These are phyloP conservation scores for Hydroisotoma schaefferi DNA, from an alignment of 2,888 invertebrate genomes.

Conservation along the genomic window DNA sequence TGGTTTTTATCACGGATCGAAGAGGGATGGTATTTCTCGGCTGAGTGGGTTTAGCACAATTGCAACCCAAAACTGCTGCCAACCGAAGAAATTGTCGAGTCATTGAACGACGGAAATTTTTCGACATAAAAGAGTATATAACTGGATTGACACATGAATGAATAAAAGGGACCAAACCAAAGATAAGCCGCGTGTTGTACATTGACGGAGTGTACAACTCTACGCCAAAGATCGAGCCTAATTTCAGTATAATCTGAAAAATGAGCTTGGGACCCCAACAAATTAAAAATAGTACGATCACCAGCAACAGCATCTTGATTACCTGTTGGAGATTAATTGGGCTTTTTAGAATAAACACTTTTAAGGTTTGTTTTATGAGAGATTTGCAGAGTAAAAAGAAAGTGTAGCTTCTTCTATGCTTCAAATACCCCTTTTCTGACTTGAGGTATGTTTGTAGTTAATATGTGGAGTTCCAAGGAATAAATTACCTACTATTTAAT, in stretches of 20 bases:
- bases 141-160: constrained; percentile 53
- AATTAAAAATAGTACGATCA: constrained; percentile 55
- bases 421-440: too few species aligned
- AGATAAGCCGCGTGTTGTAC: constrained; percentile 51
- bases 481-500: too few species aligned
- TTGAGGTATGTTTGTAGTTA: too few species aligned
- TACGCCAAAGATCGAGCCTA: constrained; percentile 46
- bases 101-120: constrained; percentile 51
- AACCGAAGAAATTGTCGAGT: constrained; percentile 48
- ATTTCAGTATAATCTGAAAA: constrained; percentile 53
- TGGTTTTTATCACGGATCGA: constrained; percentile 34
- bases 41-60: constrained; percentile 30
- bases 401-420: too few species aligned
- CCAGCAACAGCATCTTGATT: constrained; percentile 57
- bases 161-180: constrained; percentile 52
- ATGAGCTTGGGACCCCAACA: constrained; percentile 57
- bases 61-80: constrained; percentile 41
- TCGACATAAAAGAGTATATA: constrained; percentile 53
- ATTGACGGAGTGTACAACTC: constrained; percentile 49
- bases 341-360: not conserved
- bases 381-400: too few species aligned
- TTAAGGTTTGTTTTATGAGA: too few species aligned
- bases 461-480: too few species aligned
- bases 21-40: constrained; percentile 39
- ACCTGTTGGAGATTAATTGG: constrained; percentile 51